Evolutionary conservation across 2,113 vertebrate genomes (phyloP), one percentile per base, ranked within the genome.

Genomic region (Phoenicopterus ruber): DNA sequence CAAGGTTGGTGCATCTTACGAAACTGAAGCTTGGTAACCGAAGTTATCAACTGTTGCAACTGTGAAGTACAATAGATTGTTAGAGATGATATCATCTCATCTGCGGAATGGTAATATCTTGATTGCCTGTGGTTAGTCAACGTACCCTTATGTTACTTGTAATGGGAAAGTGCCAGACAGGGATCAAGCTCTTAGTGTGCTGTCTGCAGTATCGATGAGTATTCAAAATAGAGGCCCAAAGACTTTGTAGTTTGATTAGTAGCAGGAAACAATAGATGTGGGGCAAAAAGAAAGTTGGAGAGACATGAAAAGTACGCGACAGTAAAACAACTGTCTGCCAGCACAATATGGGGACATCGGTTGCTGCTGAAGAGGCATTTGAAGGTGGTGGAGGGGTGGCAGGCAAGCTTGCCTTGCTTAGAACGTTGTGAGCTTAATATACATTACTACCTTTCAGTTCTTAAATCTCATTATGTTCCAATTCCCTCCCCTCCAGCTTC

Each of bases 371-470:
- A 47, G 61, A 24, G 21, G 61, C 24, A 7, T 22, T 20, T 21
- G 34, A 10, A 58, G 55, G 32, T 58, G 31, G 22, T 4, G 1
- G 40, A 61, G 58, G 31, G 17, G 10, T 55, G 52, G 47, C 50
- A 50, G 44, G 38, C 11, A 32, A 7, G 4, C 42, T 57, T 24
- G 50, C 58, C 25, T 36, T 50, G 15, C 32, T 42, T 22, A 2
- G 2, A 5, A 2, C 4, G 0, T 34, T 1, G 7, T 17, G 38
- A 61, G 28, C 21, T 69, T 63, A 20, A 24, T 22, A 2, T 0
- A 6, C 7, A 0, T 50, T 10, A 13, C 31, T n/a, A 11, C 17
- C 17, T 77, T 73, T 32, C 47, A 31, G 18, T 18, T 70, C n/a
- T 40, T 9, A 54, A 86, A 57, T 77, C 40, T 61, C 47, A 1